Evolutionary conservation across 2,113 vertebrate genomes (phyloP), one percentile per base, ranked within the genome.

Genomic region (Elachura formosa): DNA sequence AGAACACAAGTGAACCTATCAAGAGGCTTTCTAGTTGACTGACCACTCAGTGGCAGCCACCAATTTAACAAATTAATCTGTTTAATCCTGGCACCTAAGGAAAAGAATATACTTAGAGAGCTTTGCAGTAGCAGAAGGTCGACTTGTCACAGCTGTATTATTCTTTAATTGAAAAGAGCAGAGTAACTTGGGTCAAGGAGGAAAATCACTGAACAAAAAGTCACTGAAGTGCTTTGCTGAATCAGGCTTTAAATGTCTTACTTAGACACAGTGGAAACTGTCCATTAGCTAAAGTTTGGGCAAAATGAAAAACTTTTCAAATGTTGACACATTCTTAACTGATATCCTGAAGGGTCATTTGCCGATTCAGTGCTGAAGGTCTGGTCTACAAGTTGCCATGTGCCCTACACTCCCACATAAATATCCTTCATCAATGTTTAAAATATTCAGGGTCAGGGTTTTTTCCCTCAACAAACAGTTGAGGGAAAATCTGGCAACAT

Each of bases 71-170:
- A 89, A 89, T n/a, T 2, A 93, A 87, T 66, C 71, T 71, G 33
- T 71, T 94, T 96, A 91, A 94, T 94, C 87, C 80, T 94, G n/a
- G 58, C 76, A 69, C 48, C 41, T 51, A 61, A 87, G 33, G 33
- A 73, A 68, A 81, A 75, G 45, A 64, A 62, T 48, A 26, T 23
- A 79, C 68, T 76, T 67, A 29, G 10, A 61, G 36, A 90, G 48
- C 28, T 84, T 69, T 83, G 34, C 58, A 71, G 52, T 20, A 84
- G 71, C 24, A 2, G 15, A 4, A 81, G 17, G 29, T 13, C 56
- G 38, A 91, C 61, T 51, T 91, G 63, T 66, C 34, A 69, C 11
- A 83, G 9, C 29, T 92, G 59, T 51, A 43, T 33, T 71, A 40
- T 33, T 89, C 64, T 63, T 74, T 63, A 84, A 40, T 84, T 95